Percentiles rank a stretch among this genome's conserved stretches.
Evolutionary conservation across 1,140 invertebrate genomes (phyloP).

Genomic region (Idris sp.): DNA sequence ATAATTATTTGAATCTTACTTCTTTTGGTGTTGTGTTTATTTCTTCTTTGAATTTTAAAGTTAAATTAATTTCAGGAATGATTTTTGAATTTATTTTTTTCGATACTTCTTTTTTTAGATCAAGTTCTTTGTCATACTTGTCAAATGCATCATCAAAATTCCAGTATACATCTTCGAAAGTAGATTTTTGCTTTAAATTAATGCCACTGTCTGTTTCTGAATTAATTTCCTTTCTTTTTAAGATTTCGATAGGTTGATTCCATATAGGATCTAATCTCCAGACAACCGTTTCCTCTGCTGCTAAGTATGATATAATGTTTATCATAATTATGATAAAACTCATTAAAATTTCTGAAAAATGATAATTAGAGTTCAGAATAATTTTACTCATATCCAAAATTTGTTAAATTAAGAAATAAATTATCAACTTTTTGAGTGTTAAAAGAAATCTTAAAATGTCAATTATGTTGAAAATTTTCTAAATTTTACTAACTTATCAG

Average conservation of each 20-base stretch:
- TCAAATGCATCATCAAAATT: not conserved
- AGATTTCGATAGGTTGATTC: slow-evolving; percentile 25
- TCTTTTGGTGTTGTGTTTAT: too few species aligned
- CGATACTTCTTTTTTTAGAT: too few species aligned
- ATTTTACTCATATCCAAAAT: too few species aligned
- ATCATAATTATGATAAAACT: not conserved
- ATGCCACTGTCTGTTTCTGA: slow-evolving; percentile 1
- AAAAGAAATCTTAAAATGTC: too few species aligned
- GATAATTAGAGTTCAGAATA: too few species aligned
- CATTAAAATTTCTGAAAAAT: slow-evolving; percentile 4
- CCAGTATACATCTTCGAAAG: not conserved
- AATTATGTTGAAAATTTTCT: too few species aligned
- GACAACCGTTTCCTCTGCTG: not conserved
- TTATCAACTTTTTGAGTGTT: too few species aligned
- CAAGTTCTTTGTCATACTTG: not conserved
- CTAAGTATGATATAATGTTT: not conserved
- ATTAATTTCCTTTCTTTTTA: slow-evolving; percentile 14
- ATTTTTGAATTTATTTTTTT: not conserved
- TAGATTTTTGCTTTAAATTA: not conserved
- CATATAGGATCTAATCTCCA: slow-evolving; percentile 25
- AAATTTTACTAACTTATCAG: too few species aligned
- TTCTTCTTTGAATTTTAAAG: too few species aligned
- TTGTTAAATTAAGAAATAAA: too few species aligned
- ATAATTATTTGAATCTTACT: too few species aligned
- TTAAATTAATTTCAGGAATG: not conserved